Evolutionary conservation across 2,113 vertebrate species (phyloP).

Genomic region (Pollimyrus isidori): DNA sequence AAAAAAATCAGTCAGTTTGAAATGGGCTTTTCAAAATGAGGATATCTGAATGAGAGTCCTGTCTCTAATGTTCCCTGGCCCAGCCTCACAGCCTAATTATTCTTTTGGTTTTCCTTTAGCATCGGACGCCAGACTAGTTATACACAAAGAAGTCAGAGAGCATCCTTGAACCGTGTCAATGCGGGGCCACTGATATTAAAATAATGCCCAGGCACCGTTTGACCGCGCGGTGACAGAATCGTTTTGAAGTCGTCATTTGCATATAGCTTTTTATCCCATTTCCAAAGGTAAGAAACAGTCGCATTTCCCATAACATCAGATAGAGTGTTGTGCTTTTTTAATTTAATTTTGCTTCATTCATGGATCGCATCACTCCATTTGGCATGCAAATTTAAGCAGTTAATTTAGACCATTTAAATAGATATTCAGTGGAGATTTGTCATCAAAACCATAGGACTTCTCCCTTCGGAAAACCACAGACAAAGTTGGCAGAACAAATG

Average conservation of each 20-base stretch:
- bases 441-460: conserved; percentile 76
- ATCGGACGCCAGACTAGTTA: conserved; percentile 98
- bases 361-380: conserved; percentile 83
- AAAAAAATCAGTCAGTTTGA: conserved; percentile 96
- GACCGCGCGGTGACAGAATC: conserved; percentile 81
- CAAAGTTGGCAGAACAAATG: conserved; percentile 98
- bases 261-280: conserved; percentile 77
- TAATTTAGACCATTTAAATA: conserved; percentile 99
- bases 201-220: conserved; percentile 93
- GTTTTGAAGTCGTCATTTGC: conserved; percentile 92
- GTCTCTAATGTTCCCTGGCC: conserved; percentile 90
- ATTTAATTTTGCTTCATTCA: conserved; percentile 80
- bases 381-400: conserved; percentile 99
- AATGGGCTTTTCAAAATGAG: conserved; percentile 80
- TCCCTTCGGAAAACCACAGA: conserved; percentile 83
- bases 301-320: conserved; percentile 83
- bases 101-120: conserved; percentile 78
- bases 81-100: conserved; percentile 94
- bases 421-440: conserved; percentile 97
- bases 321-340: conserved; percentile 78
- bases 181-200: conserved; percentile 97
- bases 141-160: conserved; percentile 98
- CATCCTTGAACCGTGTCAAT: conserved; percentile 99
- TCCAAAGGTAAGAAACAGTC: conserved; percentile 81
- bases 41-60: conserved; percentile 87